phyloP scores from a whole-genome alignment of 2,888 invertebrate genomes.

The Coremacera marginata region DNA sequence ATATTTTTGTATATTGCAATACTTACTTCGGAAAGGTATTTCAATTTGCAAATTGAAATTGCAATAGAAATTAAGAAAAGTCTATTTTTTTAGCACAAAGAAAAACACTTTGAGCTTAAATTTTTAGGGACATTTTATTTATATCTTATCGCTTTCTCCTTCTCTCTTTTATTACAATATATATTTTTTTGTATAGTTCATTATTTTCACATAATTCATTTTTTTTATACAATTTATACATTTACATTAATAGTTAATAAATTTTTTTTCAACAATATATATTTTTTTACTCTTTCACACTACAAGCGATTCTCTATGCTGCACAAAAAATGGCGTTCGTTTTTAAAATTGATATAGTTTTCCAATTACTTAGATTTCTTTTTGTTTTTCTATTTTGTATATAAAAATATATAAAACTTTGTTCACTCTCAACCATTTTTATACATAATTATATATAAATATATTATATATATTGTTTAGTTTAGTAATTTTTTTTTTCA shows the following conservation, averaged over 20 bases:
- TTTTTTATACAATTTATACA: conserved; percentile 39
- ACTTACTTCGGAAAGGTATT: too few relatives aligned
- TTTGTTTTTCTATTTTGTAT: conserved; percentile 33
- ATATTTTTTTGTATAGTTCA: conserved; percentile 25
- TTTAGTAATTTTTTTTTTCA: conserved; percentile 9
- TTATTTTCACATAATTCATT: conserved; percentile 4
- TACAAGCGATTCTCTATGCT: conserved; percentile 27
- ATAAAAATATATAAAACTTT: conserved; percentile 43
- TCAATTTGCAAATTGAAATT: too few relatives aligned
- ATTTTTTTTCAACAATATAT: conserved; percentile 32
- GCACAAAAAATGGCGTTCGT: conserved; percentile 41
- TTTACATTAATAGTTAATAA: conserved; percentile 34
- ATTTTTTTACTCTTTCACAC: conserved; percentile 20
- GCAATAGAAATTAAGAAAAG: too few relatives aligned
- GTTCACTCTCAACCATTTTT: conserved; percentile 22
- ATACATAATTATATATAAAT: conserved; percentile 38
- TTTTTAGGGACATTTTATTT: conserved; percentile 38
- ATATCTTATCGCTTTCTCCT: conserved; percentile 27
- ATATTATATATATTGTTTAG: conserved; percentile 28
- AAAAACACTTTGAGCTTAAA: background rate
- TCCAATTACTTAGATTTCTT: conserved; percentile 15
- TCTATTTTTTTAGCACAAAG: too few relatives aligned
- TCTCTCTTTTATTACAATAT: conserved; percentile 29
- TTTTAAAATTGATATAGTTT: conserved; percentile 33
- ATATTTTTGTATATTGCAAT: too few relatives aligned